Evolutionary conservation across 1,140 invertebrate genomes (phyloP), one percentile per base, ranked within the genome.

Genomic region (Mamestra configurata): DNA sequence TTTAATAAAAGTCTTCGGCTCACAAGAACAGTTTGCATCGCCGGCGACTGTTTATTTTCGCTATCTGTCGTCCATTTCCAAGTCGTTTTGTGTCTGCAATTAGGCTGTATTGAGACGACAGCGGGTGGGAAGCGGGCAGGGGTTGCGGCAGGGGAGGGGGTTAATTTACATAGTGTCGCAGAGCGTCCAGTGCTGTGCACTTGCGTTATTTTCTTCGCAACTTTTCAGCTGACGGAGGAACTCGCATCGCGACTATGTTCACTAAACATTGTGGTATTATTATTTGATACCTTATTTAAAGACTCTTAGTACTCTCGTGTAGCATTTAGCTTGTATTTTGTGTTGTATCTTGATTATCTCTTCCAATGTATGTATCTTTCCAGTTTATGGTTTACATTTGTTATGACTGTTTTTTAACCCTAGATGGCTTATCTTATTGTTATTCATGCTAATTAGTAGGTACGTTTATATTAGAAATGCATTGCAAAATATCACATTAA

Each of bases 31-130:
- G 22, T n/a, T 59, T 15, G 22, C 24, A n/a, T 31, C 13, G 22
- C 15, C 27, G 57, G 57, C 22, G 22, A 31, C 0, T 31, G 57
- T 59, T 59, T 59, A 59, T 31, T 59, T 59, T 59, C 18, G 24
- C 55, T 57, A 27, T 27, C 22, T 31, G 57, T 59, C 11, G 24
- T 59, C 24, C 11, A 31, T 59, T 59, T 59, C 10, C 24, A 31
- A 59, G 55, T 59, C 24, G 55, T 59, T 31, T 59, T 59, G 24
- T 59, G 22, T 59, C 55, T 59, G 55, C 55, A 59, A 59, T 59
- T 59, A 59, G 55, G 24, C 55, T 59, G 55, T 59, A 59, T 31
- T 31, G 31, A 31, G 24, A 31, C 24, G 55, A 4, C 24, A 15
- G 55, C 13, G 24, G 22, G 13, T 1, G 24, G 6, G 22, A 0